Percentiles rank a stretch among this genome's conserved stretches.
Evolutionary conservation across 2,888 invertebrate genomes (phyloP).

Genomic region (Epinotia demarniana): DNA sequence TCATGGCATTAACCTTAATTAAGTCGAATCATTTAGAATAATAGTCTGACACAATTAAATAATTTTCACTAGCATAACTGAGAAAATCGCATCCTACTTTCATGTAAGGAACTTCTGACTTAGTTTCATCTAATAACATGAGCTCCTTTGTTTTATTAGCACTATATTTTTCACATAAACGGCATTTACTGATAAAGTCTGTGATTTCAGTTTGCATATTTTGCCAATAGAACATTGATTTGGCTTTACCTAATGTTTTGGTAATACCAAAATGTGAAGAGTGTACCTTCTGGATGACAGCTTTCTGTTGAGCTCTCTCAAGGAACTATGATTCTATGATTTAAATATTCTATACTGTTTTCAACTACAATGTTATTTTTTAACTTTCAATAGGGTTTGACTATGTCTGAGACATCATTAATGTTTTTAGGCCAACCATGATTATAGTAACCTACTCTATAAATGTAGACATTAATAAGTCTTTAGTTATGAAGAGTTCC

Average conservation of each 20-base stretch:
- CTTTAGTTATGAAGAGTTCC: slow-evolving; percentile 11
- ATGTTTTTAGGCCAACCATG: slow-evolving; percentile 28
- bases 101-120: slow-evolving; percentile 1
- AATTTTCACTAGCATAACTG: slow-evolving; percentile 22
- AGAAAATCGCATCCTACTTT: slow-evolving; percentile 24
- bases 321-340: slow-evolving; percentile 23
- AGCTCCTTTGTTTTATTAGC: slow-evolving; percentile 18
- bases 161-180: slow-evolving; percentile 34
- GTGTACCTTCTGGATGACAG: slow-evolving; percentile 12
- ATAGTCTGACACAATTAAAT: slow-evolving; percentile 36
- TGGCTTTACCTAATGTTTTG: no score
- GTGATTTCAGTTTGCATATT: no score
- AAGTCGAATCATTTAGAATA: slow-evolving; percentile 38
- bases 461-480: background rate
- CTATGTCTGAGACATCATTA: slow-evolving; percentile 14
- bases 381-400: slow-evolving; percentile 22
- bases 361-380: slow-evolving; percentile 28
- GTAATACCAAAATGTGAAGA: slow-evolving; percentile 28
- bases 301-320: slow-evolving; percentile 8
- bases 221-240: slow-evolving; percentile 8
- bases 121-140: slow-evolving; percentile 1
- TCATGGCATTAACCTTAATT: slow-evolving; percentile 23
- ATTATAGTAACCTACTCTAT: slow-evolving; percentile 7
- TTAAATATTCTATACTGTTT: slow-evolving; percentile 19
- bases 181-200: no score